These are phyloP conservation scores for Elephantulus edwardii DNA, from an alignment of 2,113 vertebrate species.

Conservation along the genomic window DNA sequence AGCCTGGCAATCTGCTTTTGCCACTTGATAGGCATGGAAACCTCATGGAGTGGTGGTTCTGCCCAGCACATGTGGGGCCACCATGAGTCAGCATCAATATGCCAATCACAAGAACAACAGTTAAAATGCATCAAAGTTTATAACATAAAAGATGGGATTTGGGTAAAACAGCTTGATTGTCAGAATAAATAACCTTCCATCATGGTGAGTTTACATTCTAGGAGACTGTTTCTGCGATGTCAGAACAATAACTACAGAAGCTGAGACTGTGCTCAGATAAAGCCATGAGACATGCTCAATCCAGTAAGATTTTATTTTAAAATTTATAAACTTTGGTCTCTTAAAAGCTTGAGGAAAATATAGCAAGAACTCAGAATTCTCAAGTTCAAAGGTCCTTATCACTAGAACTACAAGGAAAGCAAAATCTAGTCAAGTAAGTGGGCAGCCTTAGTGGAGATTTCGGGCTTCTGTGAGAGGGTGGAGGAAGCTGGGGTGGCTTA, in stretches of 20 bases:
- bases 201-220: background rate
- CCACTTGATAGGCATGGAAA: background rate
- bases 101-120: background rate
- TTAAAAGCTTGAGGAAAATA: background rate
- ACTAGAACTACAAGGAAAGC: background rate
- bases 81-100: background rate
- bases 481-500: too few relatives aligned
- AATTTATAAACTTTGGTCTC: background rate
- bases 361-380: background rate
- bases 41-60: too few relatives aligned
- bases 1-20: background rate
- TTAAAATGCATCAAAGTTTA: background rate
- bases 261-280: background rate
- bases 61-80: background rate
- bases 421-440: background rate
- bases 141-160: background rate
- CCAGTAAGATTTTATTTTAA: background rate
- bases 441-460: fast-evolving
- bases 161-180: background rate
- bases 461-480: background rate
- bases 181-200: background rate
- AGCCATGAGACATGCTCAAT: background rate
- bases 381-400: background rate
- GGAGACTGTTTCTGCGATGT: background rate
- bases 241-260: background rate